Base-by-base conservation (phyloP, 2,113 vertebrate species). In the Uropsilus gracilis region DNA sequence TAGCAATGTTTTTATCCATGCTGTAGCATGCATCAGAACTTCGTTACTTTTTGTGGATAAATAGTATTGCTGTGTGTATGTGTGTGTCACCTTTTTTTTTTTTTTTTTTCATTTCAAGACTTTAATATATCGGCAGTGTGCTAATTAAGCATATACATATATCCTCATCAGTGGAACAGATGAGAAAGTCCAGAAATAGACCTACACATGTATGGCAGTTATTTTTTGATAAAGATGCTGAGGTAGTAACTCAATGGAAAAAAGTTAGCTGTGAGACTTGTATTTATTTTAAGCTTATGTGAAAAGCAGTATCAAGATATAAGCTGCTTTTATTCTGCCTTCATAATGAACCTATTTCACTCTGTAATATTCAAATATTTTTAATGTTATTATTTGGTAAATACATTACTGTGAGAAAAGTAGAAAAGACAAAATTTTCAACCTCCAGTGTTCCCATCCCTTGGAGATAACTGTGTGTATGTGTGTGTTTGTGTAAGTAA, bases 261-360 rank as follows among this genome's bases (percentile, higher is more conserved):
- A 53, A 53, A 53, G 50, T 53, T 53, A 53, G 4, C 6, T 63
- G 17, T 88, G 46, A 34, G n/a, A 0, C n/a, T 86, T 90, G 61
- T 34, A 68, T 39, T 57, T 68, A 57, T 89, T 81, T 44, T 77
- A 95, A 87, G 32, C 77, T 53, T 92, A 18, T 92, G 1, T 75
- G 34, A 61, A 89, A 84, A 89, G 78, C 28, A 76, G 22, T 66
- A 34, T n/a, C 42, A 42, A 42, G 12, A 11, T 66, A 48, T 66
- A 78, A 63, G 50, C 42, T 87, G n/a, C n/a, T 94, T 44, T 16
- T 44, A 48, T 80, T 94, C 48, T 48, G 2, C 17, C 57, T 87
- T 85, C 11, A 59, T 28, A 48, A 17, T 66, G 68, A 66, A 86
- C 39, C 28, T 59, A 30, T 61, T 66, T 77, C 28, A 71, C 53